These are phyloP conservation scores for Catostomus latipinnis DNA, from an alignment of 2,797 vertebrate genomes.

Conservation along the genomic window DNA sequence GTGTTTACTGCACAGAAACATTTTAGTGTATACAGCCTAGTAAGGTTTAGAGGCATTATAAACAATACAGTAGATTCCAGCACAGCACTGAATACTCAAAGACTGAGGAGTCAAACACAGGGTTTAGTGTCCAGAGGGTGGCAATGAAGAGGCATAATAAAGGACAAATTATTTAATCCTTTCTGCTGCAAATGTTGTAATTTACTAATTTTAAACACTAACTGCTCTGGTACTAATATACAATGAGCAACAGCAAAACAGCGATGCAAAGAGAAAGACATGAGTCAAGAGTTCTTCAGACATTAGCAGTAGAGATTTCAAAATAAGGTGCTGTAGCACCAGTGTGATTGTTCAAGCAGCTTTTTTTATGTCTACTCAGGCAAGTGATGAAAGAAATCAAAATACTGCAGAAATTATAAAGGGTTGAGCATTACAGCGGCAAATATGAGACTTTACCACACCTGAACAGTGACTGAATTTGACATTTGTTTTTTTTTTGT, in stretches of 20 bases:
- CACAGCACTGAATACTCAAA: background rate
- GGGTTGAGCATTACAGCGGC: background rate
- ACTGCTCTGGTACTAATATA: background rate
- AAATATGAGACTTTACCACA: background rate
- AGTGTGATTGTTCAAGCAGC: background rate
- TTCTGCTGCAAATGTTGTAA: background rate
- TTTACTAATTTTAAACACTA: background rate
- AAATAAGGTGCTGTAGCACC: background rate
- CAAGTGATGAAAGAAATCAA: no score
- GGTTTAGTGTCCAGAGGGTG: slow-evolving; percentile 2
- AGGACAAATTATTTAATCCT: background rate
- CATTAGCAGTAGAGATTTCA: no score
- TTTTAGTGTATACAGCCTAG: no score
- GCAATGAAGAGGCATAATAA: background rate
- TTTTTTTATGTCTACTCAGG: no score
- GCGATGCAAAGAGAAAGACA: background rate
- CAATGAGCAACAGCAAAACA: background rate
- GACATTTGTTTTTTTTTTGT: no score
- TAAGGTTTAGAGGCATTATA: background rate
- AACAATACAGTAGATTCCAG: background rate
- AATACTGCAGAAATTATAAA: no score
- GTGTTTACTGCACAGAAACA: no score
- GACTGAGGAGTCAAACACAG: background rate
- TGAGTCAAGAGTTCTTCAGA: background rate
- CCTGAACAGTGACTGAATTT: background rate